A percentile compares a stretch with the other conserved stretches of the same genome.
Conservation (phyloP, 2,113 vertebrate genomes). For the Xerus inauris region DNA sequence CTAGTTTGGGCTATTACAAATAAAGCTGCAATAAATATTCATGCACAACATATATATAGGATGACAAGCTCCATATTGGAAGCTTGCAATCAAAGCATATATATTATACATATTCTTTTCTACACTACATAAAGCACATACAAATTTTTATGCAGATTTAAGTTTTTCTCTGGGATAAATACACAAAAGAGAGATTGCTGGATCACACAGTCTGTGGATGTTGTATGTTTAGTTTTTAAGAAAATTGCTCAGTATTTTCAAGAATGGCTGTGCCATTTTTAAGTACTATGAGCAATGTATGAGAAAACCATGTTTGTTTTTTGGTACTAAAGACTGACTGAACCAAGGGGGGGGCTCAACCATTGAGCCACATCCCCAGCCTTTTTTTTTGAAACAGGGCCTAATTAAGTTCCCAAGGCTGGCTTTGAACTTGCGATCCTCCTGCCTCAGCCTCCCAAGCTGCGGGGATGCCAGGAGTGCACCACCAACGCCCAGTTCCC, state of each 20-base stretch:
- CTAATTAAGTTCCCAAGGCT: too few relatives aligned
- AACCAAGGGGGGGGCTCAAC: too few relatives aligned
- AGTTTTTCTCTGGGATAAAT: neutral
- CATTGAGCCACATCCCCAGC: too few relatives aligned
- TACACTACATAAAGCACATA: neutral
- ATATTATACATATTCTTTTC: neutral
- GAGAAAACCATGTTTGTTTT: neutral
- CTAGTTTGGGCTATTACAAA: neutral
- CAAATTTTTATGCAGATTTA: neutral
- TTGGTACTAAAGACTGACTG: too few relatives aligned
- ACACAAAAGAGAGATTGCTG: neutral
- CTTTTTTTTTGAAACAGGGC: too few relatives aligned
- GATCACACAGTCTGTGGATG: too few relatives aligned
- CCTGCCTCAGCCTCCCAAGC: too few relatives aligned
- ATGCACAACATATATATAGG: neutral
- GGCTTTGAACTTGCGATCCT: too few relatives aligned
- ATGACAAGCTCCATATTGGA: neutral
- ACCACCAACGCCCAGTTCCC: too few relatives aligned
- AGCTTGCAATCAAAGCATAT: neutral
- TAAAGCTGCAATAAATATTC: neutral
- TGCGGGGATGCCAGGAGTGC: too few relatives aligned
- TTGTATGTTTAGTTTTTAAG: neutral
- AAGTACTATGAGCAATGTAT: neutral
- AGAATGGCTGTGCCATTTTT: neutral
- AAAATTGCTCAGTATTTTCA: neutral